phyloP scores from a whole-genome alignment of 1,140 invertebrate species.

The Bombus confusus region DNA sequence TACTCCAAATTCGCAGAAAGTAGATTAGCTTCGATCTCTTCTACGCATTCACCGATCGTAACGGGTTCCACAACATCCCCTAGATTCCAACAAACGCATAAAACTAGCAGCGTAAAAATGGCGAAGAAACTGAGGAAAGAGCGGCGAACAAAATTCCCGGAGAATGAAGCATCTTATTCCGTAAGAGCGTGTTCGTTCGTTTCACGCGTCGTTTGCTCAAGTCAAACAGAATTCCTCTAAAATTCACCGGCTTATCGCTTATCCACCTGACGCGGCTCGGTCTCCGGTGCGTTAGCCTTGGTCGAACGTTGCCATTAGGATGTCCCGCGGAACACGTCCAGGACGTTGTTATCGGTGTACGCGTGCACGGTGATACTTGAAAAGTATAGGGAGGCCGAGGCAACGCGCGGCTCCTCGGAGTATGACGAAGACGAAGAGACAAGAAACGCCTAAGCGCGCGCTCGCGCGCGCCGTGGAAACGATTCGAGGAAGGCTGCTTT shows the following conservation, averaged over 20 bases:
- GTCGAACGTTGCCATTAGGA: conserved; percentile 10
- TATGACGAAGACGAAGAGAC: not conserved
- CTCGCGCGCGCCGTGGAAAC: too few species aligned
- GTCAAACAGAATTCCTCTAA: conserved; percentile 31
- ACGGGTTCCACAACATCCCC: too few species aligned
- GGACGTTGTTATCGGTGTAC: conserved; percentile 10
- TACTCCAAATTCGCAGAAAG: too few species aligned
- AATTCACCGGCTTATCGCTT: conserved; percentile 32
- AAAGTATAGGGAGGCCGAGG: conserved; percentile 21
- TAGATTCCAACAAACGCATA: too few species aligned
- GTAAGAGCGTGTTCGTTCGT: not conserved
- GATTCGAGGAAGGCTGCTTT: conserved; percentile 58
- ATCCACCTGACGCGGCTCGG: conserved; percentile 16
- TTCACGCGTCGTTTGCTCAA: conserved; percentile 14
- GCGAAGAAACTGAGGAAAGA: not conserved
- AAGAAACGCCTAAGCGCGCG: not conserved
- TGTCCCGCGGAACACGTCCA: conserved; percentile 14
- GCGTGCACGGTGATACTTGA: not conserved
- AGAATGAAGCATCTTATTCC: not conserved
- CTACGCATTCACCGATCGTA: too few species aligned
- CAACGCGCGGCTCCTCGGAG: too few species aligned
- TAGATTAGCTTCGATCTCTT: too few species aligned
- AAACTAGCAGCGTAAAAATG: not conserved
- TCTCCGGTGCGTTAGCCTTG: not conserved
- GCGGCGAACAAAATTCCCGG: not conserved